Conservation (phyloP, 2,888 invertebrate genomes). For the Platycheirus albimanus region DNA sequence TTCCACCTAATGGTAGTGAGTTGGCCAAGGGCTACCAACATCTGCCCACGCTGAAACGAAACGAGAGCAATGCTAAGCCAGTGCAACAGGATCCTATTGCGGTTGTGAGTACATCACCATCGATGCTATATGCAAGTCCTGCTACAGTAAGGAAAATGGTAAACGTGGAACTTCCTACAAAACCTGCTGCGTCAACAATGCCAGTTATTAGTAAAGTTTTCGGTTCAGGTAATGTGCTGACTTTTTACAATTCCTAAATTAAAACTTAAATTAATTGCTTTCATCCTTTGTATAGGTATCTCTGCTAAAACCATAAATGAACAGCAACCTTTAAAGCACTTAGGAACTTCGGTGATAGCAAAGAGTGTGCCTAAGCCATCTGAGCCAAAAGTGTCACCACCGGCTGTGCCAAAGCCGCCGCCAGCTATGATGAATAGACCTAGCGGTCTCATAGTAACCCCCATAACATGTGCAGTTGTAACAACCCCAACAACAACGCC, state of each 20-base stretch:
- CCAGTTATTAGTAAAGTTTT: constrained; percentile 49
- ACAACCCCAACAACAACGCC: constrained; percentile 20
- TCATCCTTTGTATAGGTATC: background rate
- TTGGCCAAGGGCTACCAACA: constrained; percentile 15
- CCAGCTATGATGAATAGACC: constrained; percentile 37
- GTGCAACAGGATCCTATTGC: background rate
- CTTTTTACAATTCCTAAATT: background rate
- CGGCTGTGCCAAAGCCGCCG: constrained; percentile 16
- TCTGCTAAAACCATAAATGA: constrained; percentile 12
- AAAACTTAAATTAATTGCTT: background rate
- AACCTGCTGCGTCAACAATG: constrained; percentile 26
- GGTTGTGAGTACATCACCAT: constrained; percentile 13
- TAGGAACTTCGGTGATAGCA: constrained; percentile 48
- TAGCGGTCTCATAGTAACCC: constrained; percentile 59
- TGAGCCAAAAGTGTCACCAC: constrained; percentile 39
- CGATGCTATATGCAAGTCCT: constrained; percentile 8
- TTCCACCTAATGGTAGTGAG: constrained; percentile 6
- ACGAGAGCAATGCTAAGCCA: background rate
- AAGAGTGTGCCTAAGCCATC: constrained; percentile 19
- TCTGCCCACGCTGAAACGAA: constrained; percentile 37
- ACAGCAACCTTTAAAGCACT: constrained; percentile 36
- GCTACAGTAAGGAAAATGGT: constrained; percentile 46
- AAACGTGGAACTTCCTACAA: constrained; percentile 54
- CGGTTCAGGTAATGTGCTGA: constrained; percentile 11
- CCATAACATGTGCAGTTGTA: constrained; percentile 33